Evolutionary conservation across 2,113 vertebrate species (phyloP), one percentile per base, ranked within the genome.

Genomic region (Ivindomyrus marchei): DNA sequence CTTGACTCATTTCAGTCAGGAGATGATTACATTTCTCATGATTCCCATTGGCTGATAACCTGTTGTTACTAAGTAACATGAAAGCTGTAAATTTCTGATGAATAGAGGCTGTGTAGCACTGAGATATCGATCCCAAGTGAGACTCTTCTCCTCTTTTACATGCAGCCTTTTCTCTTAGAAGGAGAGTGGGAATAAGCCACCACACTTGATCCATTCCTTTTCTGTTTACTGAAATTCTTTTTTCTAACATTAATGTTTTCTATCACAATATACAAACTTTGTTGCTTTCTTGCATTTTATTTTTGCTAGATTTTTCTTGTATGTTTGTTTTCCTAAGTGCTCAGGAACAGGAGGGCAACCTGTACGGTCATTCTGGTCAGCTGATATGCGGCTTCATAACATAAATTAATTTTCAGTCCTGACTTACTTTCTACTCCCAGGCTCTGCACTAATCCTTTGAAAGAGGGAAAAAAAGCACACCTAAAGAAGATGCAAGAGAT

Each of bases 51-150:
- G 13, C 84, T 86, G 45, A 86, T 27, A 27, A 86, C 46, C 47
- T 24, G 47, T 86, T 50, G 45, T 86, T 47, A 86, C 84, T 86
- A 49, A 50, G 84, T 86, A 86, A 86, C 84, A 9, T 86, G 84
- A 86, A 86, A 86, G 47, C 84, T 86, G 42, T 27, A 46, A 47
- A 50, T 49, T 24, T 13, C 45, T 86, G 84, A 49, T 86, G 46
- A 86, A 50, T 86, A 49, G 84, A 50, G 24, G 47, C 84, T n/a
- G 45, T 86, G 24, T 27, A 50, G n/a, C 45, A n/a, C 47, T 3
- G 47, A n/a, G n/a, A 86, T 86, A 85, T 47, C 1, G 84, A 86
- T 47, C 47, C 84, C 45, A 17, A 86, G 4, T 21, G 2, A 86
- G 24, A 27, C 11, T 13, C 84, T 13, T 27, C n/a, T 47, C 42